Conservation (phyloP, 2,888 invertebrate species). For the Hartigia nigra region DNA sequence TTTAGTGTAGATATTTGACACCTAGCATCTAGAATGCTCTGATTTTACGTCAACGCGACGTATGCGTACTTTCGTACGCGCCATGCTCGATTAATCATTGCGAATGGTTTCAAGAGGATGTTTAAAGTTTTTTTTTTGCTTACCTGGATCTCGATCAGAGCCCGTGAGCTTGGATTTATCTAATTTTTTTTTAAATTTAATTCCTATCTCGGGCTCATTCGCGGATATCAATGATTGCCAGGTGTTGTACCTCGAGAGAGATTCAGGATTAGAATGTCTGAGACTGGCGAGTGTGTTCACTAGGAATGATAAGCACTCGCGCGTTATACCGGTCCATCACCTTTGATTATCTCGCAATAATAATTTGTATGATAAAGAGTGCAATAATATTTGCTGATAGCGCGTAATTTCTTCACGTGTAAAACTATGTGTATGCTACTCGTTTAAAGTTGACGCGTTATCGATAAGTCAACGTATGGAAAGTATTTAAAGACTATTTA, state of each 20-base stretch:
- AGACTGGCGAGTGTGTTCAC: neutral
- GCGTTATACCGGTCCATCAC: neutral
- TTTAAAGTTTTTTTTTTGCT: too few relatives aligned
- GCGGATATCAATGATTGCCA: neutral
- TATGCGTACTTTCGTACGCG: neutral
- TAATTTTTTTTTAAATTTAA: neutral
- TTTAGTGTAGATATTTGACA: slow-evolving; percentile 19
- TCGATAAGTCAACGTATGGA: neutral
- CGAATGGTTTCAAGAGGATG: neutral
- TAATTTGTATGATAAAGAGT: neutral
- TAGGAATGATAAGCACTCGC: neutral
- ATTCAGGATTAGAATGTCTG: neutral
- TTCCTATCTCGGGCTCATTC: neutral
- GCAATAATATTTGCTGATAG: neutral
- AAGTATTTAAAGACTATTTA: neutral
- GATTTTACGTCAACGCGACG: slow-evolving; percentile 22
- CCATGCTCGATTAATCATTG: neutral
- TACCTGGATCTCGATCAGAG: neutral
- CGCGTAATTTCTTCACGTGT: neutral
- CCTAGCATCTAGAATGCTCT: slow-evolving; percentile 36
- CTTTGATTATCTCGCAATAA: neutral
- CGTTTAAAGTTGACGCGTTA: neutral
- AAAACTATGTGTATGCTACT: neutral
- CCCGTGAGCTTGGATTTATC: neutral
- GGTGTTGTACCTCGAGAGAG: neutral